A percentile compares a stretch with the other conserved stretches of the same genome.
Conservation (phyloP, 2,113 vertebrate species). For the Theristicus caerulescens region DNA sequence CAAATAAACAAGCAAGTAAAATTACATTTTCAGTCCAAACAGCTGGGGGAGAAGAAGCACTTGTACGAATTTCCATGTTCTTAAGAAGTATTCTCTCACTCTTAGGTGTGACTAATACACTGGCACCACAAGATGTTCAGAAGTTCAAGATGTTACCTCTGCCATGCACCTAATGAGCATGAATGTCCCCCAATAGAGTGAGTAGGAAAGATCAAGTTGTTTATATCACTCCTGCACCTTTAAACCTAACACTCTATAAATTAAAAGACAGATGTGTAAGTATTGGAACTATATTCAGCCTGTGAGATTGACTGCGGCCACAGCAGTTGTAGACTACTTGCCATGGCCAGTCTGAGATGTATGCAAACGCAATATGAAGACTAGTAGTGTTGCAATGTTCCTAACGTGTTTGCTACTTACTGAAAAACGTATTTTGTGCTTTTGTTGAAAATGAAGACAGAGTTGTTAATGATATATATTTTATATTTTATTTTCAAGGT, state of each 20-base stretch:
- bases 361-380: neutral
- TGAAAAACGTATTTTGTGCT: neutral
- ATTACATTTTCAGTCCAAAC: neutral
- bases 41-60: neutral
- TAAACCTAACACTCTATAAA: neutral
- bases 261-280: neutral
- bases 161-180: neutral
- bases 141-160: neutral
- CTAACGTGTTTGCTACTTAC: neutral
- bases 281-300: neutral
- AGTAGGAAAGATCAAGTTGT: neutral
- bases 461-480: neutral
- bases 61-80: neutral
- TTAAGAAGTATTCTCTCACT: neutral
- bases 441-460: neutral
- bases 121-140: neutral
- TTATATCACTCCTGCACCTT: neutral
- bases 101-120: neutral
- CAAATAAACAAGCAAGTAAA: neutral
- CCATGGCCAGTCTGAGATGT: neutral
- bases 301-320: neutral
- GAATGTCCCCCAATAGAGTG: no score
- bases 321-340: no score
- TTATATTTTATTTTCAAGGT: neutral
- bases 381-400: neutral